Base-by-base conservation (phyloP, 2,888 invertebrate species). In the Elmis aenea region DNA sequence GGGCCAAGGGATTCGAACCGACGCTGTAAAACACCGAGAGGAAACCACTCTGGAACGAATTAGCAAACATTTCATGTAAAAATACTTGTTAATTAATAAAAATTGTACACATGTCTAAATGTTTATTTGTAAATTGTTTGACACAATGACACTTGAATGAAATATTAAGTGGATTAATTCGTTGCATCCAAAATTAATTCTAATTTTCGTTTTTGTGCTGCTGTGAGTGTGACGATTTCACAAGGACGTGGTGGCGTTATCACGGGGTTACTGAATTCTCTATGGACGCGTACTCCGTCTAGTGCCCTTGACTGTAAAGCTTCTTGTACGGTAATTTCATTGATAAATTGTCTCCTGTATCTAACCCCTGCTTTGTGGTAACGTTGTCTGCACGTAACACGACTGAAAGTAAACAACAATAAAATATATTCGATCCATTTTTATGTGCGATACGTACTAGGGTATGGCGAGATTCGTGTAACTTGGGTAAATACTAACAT, bases 41-140 rank as follows among this genome's bases (percentile, higher is more conserved):
- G 54, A 81, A 80, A 27, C 80, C 81, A 62, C 76, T 78, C 64
- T 81, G 81, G 57, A 78, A 80, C 2, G 79, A 73, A 54, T 79
- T 79, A 50, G 77, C 75, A 58, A 80, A 81, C 81, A 81, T 81
- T 55, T 60, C 61, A 40, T 31, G 9, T 14, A 14, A 23, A 23
- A 26, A 27, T 13, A n/a, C n/a, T 5, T 18, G 8, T 18, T 18
- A 6, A 18, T 18, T 18, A 6, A 6, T 8, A 8, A 18, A 6
- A 18, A 18, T 18, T 18, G 18, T 18, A n/a, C n/a, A 35, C 25
- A 20, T 34, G 34, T 38, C 42, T 14, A 30, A 33, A 33, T 11
- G 6, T 11, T 8, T 15, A 5, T 21, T 31, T 31, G 26, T 13
- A 18, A 29, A 21, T 33, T 24, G 33, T 43, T 38, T 31, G 28